phyloP scores from a whole-genome alignment of 1,140 invertebrate genomes.

The Rhagoletis pomonella region DNA sequence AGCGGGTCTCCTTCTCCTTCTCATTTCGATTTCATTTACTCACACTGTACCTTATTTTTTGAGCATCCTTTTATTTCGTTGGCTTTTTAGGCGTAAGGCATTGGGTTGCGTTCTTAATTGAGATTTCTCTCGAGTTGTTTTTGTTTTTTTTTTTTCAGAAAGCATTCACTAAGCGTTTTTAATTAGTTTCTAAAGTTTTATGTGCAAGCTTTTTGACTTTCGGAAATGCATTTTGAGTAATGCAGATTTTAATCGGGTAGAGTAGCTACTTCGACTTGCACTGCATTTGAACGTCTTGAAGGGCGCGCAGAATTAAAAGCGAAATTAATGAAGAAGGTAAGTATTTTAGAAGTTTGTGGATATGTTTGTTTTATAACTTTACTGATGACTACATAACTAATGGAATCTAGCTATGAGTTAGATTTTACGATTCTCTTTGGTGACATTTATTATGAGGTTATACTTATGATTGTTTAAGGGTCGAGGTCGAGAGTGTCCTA shows the following conservation, averaged over 20 bases:
- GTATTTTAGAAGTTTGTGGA: neutral
- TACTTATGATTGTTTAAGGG: too few relatives aligned
- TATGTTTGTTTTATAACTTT: neutral
- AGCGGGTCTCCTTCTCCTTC: neutral
- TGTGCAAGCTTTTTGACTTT: constrained; percentile 8
- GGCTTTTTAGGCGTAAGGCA: constrained; percentile 21
- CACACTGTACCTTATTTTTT: neutral
- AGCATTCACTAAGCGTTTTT: constrained; percentile 39
- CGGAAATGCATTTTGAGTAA: constrained; percentile 10
- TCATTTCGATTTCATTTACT: neutral
- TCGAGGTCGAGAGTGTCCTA: too few relatives aligned
- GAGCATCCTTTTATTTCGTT: neutral
- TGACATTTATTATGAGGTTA: too few relatives aligned
- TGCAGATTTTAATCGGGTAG: neutral
- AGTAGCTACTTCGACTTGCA: neutral
- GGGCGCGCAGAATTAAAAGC: neutral
- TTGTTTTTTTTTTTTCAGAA: neutral
- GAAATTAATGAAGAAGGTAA: constrained; percentile 34
- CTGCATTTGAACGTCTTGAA: neutral
- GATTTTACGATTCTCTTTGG: too few relatives aligned
- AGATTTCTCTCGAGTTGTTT: constrained; percentile 9
- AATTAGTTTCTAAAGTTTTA: constrained; percentile 34
- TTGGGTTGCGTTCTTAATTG: neutral
- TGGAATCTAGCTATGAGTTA: too few relatives aligned
- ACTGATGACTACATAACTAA: too few relatives aligned